Conservation (phyloP, 2,113 vertebrate species). For the Crotophaga sulcirostris region DNA sequence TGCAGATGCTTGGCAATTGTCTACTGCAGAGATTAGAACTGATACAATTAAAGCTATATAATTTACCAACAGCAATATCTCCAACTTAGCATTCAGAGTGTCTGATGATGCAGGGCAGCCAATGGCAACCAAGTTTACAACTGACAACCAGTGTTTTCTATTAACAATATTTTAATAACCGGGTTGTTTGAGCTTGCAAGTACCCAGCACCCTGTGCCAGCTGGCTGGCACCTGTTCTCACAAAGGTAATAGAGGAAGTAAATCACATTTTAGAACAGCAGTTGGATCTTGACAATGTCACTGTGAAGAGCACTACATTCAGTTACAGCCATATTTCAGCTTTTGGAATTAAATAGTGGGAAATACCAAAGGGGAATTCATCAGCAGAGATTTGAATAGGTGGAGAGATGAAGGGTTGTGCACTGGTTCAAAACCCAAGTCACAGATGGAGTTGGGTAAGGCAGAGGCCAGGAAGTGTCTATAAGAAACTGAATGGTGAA, state of each 20-base stretch:
- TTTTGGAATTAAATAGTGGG: not conserved
- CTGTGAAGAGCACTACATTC: not conserved
- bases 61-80: not conserved
- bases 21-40: not conserved
- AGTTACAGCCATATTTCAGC: not conserved
- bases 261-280: not conserved
- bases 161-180: not conserved
- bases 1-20: not conserved
- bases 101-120: fast-evolving
- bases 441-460: not conserved
- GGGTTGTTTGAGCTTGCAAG: not conserved
- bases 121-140: not conserved
- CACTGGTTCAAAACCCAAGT: not conserved
- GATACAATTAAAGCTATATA: not conserved
- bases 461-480: not conserved
- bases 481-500: not conserved
- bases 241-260: not conserved
- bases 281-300: not conserved
- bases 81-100: not conserved
- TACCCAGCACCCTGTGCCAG: not conserved
- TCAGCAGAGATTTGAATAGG: not conserved
- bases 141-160: not conserved
- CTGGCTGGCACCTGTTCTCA: slow-evolving; percentile 29
- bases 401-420: not conserved
- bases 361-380: not conserved